These are phyloP conservation scores for Nematolebias whitei DNA, from an alignment of 2,113 vertebrate species.

Conservation along the genomic window DNA sequence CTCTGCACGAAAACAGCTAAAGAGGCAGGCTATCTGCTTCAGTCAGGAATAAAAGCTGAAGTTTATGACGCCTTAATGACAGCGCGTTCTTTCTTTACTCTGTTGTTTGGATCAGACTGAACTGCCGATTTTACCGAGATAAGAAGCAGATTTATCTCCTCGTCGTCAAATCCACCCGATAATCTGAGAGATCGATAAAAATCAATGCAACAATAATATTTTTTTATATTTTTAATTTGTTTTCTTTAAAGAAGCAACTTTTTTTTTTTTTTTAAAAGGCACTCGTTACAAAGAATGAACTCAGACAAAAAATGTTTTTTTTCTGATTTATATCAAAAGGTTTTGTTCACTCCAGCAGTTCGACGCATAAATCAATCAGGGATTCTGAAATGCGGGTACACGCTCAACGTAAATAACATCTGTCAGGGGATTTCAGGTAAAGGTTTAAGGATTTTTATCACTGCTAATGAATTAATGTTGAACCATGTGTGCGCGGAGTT, in stretches of 20 bases:
- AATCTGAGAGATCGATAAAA: not conserved
- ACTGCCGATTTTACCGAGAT: not conserved
- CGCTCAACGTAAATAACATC: too few relatives aligned
- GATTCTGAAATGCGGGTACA: too few relatives aligned
- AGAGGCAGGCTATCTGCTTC: not conserved
- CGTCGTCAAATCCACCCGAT: not conserved
- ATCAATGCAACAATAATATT: not conserved
- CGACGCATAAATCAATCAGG: too few relatives aligned
- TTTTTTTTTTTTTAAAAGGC: too few relatives aligned
- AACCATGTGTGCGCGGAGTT: too few relatives aligned
- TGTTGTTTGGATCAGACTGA: not conserved
- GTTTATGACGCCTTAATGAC: not conserved
- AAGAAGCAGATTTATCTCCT: not conserved
- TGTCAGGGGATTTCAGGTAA: too few relatives aligned
- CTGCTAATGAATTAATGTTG: too few relatives aligned
- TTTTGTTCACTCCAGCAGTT: too few relatives aligned
- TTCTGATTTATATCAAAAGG: too few relatives aligned
- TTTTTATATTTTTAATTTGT: not conserved
- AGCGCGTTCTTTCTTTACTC: not conserved
- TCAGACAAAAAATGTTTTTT: too few relatives aligned
- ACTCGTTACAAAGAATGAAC: too few relatives aligned
- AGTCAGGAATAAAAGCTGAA: not conserved
- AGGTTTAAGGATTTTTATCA: too few relatives aligned
- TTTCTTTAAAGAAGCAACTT: not conserved
- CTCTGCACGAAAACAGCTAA: not conserved